A percentile compares a stretch with the other conserved stretches of the same genome.
These are phyloP conservation scores for Etia nguti DNA, from an alignment of 2,113 vertebrate species.

Conservation along the genomic window DNA sequence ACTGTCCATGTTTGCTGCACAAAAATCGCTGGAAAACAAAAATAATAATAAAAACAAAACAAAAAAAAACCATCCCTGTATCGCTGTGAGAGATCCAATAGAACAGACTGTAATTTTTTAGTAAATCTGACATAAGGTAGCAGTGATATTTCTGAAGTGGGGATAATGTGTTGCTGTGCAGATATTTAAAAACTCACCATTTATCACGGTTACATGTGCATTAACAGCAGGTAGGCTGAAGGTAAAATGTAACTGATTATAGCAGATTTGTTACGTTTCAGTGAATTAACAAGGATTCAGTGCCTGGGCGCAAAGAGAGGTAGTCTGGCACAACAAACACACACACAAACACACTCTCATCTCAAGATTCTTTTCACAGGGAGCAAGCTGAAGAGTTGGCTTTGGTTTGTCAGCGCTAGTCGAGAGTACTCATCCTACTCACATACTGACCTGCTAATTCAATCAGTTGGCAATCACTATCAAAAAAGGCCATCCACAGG, in stretches of 20 bases:
- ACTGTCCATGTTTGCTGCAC: background rate
- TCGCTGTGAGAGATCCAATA: background rate
- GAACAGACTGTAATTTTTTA: background rate
- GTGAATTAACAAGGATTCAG: conserved; percentile 22
- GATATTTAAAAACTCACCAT: background rate
- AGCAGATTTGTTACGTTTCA: background rate
- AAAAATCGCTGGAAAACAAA: background rate
- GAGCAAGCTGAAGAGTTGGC: conserved; percentile 31
- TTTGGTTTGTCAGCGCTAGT: conserved; percentile 50
- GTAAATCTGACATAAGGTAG: background rate
- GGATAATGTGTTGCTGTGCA: background rate
- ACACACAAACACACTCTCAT: conserved; percentile 19
- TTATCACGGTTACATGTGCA: background rate
- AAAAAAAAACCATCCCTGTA: background rate
- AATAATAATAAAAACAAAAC: background rate
- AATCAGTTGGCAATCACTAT: conserved; percentile 29
- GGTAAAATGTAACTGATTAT: background rate
- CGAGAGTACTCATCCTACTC: conserved; percentile 12
- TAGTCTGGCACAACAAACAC: conserved; percentile 57
- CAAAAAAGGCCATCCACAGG: conserved; percentile 37
- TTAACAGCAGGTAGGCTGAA: conserved; percentile 14
- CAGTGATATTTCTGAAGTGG: background rate
- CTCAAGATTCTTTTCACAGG: conserved; percentile 37
- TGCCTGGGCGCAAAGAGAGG: conserved; percentile 50
- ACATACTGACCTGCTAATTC: background rate